Evolutionary conservation across 2,113 vertebrate species (phyloP).

Genomic region (Pseudonaja textilis): DNA sequence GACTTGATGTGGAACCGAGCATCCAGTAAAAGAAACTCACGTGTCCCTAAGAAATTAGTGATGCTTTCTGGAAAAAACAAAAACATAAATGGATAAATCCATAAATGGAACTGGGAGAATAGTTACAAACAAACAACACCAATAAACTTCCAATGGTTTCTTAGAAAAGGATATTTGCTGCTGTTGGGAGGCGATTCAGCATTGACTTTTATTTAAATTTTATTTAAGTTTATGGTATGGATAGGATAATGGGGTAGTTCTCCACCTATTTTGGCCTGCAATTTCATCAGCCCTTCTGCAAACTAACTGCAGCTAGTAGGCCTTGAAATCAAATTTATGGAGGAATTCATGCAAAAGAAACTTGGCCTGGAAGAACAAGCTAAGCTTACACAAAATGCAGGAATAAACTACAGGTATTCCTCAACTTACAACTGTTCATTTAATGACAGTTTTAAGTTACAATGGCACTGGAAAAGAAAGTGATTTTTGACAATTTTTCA

Average conservation of each 20-base stretch:
- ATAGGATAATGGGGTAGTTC: neutral
- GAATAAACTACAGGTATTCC: neutral
- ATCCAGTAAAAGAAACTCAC: constrained; percentile 76
- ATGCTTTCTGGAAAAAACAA: constrained; percentile 70
- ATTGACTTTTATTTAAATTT: neutral
- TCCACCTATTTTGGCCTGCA: neutral
- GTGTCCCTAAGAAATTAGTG: constrained; percentile 77
- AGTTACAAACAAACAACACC: fast-evolving
- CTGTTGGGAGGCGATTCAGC: neutral
- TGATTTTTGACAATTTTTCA: too few relatives aligned
- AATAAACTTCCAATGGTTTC: neutral
- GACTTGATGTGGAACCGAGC: constrained; percentile 72
- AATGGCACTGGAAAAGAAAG: too few relatives aligned
- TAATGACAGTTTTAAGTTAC: too few relatives aligned
- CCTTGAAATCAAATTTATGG: neutral
- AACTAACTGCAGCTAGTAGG: neutral
- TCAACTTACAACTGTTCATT: too few relatives aligned
- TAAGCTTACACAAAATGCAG: neutral
- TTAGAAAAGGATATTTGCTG: neutral
- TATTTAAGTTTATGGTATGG: neutral
- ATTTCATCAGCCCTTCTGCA: neutral
- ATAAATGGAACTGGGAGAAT: fast-evolving
- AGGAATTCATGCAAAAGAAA: neutral
- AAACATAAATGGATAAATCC: fast-evolving
- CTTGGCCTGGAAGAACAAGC: neutral